Evolutionary conservation across 1,140 invertebrate genomes (phyloP).

Genomic region (Thaumatotibia leucotreta): DNA sequence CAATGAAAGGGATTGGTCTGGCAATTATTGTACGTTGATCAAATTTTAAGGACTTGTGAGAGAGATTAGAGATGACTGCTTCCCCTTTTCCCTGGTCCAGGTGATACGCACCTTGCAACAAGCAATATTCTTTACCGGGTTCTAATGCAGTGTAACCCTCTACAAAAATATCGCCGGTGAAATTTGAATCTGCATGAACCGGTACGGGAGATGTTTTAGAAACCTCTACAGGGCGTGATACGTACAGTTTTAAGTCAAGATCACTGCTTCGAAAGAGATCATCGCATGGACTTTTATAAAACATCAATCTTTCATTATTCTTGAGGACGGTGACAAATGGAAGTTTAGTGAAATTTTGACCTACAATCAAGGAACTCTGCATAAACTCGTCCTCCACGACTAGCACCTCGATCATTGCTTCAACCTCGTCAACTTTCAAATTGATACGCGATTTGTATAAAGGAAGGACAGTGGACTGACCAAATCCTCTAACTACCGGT

Average conservation of each 20-base stretch:
- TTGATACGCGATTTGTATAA: background rate
- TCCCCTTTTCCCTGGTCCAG: background rate
- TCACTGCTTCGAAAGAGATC: background rate
- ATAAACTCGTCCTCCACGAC: conserved; percentile 13
- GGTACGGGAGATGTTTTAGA: background rate
- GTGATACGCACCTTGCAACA: background rate
- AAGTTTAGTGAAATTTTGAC: conserved; percentile 16
- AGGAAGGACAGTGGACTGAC: background rate
- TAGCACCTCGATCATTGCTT: conserved; percentile 10
- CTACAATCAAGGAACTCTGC: conserved; percentile 11
- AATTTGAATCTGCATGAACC: no score
- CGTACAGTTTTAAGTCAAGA: conserved; percentile 9
- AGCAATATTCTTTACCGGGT: background rate
- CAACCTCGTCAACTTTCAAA: conserved; percentile 14
- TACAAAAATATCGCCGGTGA: conserved; percentile 1
- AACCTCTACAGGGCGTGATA: conserved; percentile 7
- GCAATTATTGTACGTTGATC: background rate
- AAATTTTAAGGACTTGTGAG: background rate
- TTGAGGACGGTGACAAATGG: conserved; percentile 14
- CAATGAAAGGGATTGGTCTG: background rate
- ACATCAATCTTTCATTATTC: background rate
- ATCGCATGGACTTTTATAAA: conserved; percentile 5
- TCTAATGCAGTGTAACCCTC: conserved; percentile 11
- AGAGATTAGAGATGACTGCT: background rate
- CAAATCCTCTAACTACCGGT: conserved; percentile 24